Percentiles rank a stretch among this genome's conserved stretches.
Conservation (phyloP, 1,140 invertebrate genomes). For the Drosophila asahinai region DNA sequence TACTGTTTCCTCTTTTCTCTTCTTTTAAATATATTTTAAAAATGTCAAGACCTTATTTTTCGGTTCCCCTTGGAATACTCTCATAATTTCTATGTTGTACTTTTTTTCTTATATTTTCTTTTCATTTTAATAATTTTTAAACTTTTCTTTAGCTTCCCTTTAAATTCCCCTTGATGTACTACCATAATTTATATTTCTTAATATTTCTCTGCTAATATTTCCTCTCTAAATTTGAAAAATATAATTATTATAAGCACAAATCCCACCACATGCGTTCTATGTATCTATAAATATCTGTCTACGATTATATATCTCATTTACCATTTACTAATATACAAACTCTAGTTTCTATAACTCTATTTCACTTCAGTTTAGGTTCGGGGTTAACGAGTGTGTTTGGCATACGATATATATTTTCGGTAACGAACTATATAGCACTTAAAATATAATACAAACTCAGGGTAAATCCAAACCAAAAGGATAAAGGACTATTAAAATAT, state of each 20-base stretch:
- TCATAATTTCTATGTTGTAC: no score
- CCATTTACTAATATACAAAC: background rate
- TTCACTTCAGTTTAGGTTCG: background rate
- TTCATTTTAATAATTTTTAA: no score
- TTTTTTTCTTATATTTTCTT: no score
- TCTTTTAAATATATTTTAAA: no score
- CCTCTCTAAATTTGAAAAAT: no score
- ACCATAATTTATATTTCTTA: no score
- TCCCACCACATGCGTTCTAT: background rate
- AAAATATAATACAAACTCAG: constrained; percentile 14
- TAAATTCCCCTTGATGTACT: background rate
- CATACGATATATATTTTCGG: constrained; percentile 13
- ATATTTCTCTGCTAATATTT: background rate
- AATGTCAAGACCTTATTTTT: no score
- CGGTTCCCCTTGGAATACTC: no score
- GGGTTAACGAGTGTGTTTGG: constrained; percentile 5
- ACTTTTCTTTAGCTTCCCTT: no score
- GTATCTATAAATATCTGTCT: background rate
- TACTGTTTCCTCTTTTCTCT: no score
- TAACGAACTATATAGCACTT: constrained; percentile 15
- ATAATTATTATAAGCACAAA: no score
- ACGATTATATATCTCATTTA: background rate
- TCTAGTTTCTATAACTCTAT: background rate
- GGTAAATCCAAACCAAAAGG: background rate
- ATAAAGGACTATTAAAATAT: constrained; percentile 13